Evolutionary conservation across 1,140 invertebrate genomes (phyloP), one percentile per base, ranked within the genome.

Genomic region (Planococcus citri): DNA sequence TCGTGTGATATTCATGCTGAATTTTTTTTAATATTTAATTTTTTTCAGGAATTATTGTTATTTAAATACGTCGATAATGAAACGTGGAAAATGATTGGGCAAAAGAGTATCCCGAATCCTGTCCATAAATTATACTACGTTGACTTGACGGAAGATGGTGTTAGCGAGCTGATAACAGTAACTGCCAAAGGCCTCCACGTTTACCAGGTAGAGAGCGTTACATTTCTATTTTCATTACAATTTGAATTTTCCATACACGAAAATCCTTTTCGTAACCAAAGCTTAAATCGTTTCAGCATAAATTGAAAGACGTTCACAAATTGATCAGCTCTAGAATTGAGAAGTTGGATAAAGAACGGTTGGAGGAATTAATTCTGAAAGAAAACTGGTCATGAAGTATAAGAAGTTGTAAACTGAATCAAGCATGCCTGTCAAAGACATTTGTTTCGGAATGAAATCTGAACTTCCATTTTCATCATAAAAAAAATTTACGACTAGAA

Each of bases 141-240:
- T 3, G 60, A 64, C 20, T 64, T 64, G 60, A 64, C 60, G 1
- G 22, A 64, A 25, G 60, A 64, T 25, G 60, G 60, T 64, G 22
- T 64, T 3, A 9, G 9, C 22, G 60, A 64, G 24, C 24, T 64
- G 22, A 17, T 64, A 9, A 64, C 25, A 3, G 22, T 64, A 10
- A 64, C 60, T 25, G 21, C 60, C 9, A 64, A 64, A 64, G 60
- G 60, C 3, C 17, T 64, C 3, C 60, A 64, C 17, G 60, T 64
- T 22, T 64, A 64, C 17, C 60, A 64, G 20, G 60, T 64, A 25
- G 41, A n/a, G 10, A 64, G 22, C 6, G 60, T 25, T 64, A 9
- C 24, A 4, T 22, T 17, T 51, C 17, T 51, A 51, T 51, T n/a
- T n/a, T n/a, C n/a, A 14, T 51, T 3, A 51, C 17, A 51, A 51